Base-by-base conservation (phyloP, 2,888 invertebrate genomes). In the Caenorhabditis sp. region DNA sequence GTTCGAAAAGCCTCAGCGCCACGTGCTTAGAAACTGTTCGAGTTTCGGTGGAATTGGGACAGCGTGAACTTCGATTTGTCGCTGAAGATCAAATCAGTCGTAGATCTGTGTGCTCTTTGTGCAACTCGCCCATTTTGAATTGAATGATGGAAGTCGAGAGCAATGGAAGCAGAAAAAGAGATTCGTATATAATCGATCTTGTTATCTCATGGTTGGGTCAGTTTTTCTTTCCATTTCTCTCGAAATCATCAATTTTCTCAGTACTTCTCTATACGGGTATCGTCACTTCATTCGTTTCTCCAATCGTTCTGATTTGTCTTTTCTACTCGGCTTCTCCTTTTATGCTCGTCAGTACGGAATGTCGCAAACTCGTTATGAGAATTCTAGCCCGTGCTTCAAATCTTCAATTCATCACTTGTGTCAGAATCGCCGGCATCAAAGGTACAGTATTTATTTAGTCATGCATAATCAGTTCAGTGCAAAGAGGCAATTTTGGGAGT, bases 341-440 rank as follows among this genome's bases (percentile, higher is more conserved):
- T 28, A 28, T 72, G 22, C 44, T 77, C 22, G 14, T 77, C 44
- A 49, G 28, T 31, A 19, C n/a, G 2, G 41, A 66, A 19, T 68
- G n/a, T 22, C 66, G 73, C 1, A 80, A 73, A 59, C 16, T 66
- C 22, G 66, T 80, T 28, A 49, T 70, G 54, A 38, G 22, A 61
- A 16, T 59, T 7, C 54, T 77, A 35, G 80, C 73, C 10, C 66
- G 72, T 28, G 56, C 56, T 24, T 28, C 58, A 19, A 76, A 76
- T 59, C 66, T 82, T 19, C 81, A 82, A 38, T 82, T 82, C 14
- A 58, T 82, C 28, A 64, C 81, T 24, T 69, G 69, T 38, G 64
- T 70, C 49, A 26, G 72, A 64, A 31, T 64, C 7, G 31, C 54
- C n/a, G 81, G 81, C 38, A 54, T 76, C 6, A 70, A 72, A 70